A percentile compares a stretch with the other conserved stretches of the same genome.
These are phyloP conservation scores for Caracal caracal DNA, from an alignment of 2,113 vertebrate species.

Conservation along the genomic window DNA sequence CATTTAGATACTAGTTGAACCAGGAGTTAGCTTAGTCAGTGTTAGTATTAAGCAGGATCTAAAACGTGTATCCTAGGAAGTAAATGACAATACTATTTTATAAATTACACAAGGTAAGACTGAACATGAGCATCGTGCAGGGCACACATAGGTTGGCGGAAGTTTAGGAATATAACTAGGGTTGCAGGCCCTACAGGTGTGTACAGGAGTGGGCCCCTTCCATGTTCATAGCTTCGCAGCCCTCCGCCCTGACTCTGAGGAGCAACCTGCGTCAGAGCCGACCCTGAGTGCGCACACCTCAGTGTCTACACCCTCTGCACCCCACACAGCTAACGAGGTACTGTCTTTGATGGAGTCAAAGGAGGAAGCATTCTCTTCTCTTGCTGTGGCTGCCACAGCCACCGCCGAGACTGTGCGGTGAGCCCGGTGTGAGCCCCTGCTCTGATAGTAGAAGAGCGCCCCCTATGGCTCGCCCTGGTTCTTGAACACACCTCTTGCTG, in stretches of 20 bases:
- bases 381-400: not conserved
- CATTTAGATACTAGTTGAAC: not conserved
- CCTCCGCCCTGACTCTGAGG: not conserved
- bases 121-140: not conserved
- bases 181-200: too few species aligned
- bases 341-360: not conserved
- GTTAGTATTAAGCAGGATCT: not conserved
- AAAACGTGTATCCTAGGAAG: not conserved
- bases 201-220: not conserved
- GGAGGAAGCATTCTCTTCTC: not conserved
- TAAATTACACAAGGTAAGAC: not conserved
- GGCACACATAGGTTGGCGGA: not conserved
- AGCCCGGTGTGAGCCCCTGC: rapidly evolving
- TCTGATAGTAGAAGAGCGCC: not conserved
- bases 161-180: not conserved
- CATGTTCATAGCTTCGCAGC: not conserved
- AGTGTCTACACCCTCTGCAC: not conserved
- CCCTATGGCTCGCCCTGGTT: not conserved
- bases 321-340: too few species aligned
- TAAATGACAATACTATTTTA: not conserved
- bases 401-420: not conserved
- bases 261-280: too few species aligned
- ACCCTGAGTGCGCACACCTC: not conserved
- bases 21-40: not conserved
- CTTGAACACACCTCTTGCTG: not conserved